Percentiles rank a stretch among this genome's conserved stretches.
phyloP scores from a whole-genome alignment of 2,113 vertebrate species.

The Panthera uncia region DNA sequence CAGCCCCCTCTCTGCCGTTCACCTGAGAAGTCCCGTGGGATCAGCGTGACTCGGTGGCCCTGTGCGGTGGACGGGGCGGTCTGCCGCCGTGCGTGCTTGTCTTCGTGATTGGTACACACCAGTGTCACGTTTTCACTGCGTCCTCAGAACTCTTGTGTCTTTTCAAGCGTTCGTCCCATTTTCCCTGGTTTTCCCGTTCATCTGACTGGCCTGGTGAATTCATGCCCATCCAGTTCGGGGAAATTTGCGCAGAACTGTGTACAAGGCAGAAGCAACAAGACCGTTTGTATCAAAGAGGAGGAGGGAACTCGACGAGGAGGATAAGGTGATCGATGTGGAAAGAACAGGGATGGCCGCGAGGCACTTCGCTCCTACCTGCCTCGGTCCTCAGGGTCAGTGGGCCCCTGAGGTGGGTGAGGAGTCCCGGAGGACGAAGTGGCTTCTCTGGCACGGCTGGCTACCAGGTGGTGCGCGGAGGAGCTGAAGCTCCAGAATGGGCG shows the following conservation, averaged over 20 bases:
- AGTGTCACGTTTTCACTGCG: background rate
- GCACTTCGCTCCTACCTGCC: fast-evolving
- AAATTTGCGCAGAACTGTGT: background rate
- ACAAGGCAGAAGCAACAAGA: background rate
- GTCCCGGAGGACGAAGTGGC: background rate
- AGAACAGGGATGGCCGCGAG: too few relatives aligned
- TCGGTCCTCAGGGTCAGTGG: fast-evolving
- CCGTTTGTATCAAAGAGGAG: background rate
- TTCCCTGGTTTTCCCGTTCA: background rate
- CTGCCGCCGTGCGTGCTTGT: background rate
- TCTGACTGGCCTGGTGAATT: background rate
- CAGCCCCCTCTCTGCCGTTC: too few relatives aligned
- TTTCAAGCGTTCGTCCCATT: background rate
- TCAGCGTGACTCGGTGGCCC: background rate
- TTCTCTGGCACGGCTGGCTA: background rate
- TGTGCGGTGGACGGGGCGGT: background rate
- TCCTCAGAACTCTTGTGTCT: background rate
- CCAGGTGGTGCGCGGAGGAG: background rate
- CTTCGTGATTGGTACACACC: background rate
- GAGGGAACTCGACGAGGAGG: background rate
- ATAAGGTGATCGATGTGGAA: fast-evolving
- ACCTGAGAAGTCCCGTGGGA: background rate
- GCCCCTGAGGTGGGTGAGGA: background rate
- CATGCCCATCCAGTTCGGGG: background rate
- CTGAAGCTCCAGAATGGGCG: background rate